Percentiles rank a stretch among this genome's conserved stretches.
Evolutionary conservation across 2,797 vertebrate genomes (phyloP).

Genomic region (Sebastiscus albofasciatus): DNA sequence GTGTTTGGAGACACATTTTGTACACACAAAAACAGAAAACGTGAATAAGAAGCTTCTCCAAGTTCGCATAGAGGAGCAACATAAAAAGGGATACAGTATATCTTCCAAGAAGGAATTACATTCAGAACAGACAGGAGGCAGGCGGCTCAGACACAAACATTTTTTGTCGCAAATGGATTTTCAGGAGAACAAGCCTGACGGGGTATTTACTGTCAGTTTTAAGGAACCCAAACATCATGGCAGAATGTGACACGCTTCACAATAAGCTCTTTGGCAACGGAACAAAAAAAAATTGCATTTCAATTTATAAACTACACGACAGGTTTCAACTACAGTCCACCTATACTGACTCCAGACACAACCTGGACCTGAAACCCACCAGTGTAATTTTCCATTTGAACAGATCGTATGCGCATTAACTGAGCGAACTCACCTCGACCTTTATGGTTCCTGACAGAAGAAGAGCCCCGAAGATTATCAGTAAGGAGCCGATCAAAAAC

Average conservation of each 20-base stretch:
- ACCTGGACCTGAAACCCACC: background rate
- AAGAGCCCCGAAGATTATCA: conserved; percentile 92
- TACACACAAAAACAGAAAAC: background rate
- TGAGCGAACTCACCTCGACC: conserved; percentile 85
- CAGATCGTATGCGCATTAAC: background rate
- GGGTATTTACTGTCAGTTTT: conserved; percentile 15
- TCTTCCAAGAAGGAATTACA: conserved; percentile 10
- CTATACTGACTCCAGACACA: background rate
- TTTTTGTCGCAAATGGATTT: conserved; percentile 34
- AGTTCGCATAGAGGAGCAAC: background rate
- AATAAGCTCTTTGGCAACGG: conserved; percentile 7
- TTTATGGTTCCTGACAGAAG: conserved; percentile 90
- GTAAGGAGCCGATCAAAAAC: conserved; percentile 91
- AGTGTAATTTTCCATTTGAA: background rate
- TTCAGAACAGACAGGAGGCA: background rate
- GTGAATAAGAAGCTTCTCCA: background rate
- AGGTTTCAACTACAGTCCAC: background rate
- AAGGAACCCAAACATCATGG: conserved; percentile 15
- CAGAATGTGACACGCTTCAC: conserved; percentile 7
- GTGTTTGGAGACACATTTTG: background rate
- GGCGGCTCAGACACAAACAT: conserved; percentile 11
- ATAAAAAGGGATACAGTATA: conserved; percentile 1
- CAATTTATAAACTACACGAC: background rate
- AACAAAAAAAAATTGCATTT: background rate
- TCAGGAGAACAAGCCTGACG: conserved; percentile 22